Conservation (phyloP, 2,113 vertebrate genomes). For the Gallinago paraguaiae region DNA sequence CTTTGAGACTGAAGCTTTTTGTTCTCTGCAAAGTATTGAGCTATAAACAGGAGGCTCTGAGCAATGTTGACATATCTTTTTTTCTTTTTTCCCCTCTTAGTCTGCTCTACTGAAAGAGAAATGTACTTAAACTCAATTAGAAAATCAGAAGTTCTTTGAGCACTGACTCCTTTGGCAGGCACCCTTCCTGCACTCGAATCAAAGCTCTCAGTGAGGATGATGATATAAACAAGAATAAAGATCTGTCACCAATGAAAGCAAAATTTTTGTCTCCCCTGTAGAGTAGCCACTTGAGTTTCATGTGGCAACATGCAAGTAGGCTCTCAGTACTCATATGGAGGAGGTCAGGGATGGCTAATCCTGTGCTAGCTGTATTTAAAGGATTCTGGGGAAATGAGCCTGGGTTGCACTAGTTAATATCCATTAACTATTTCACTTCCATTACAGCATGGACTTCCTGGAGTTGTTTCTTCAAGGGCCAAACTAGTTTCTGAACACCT, state of each 20-base stretch:
- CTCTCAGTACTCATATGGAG: neutral
- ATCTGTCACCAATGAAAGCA: neutral
- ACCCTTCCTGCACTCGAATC: neutral
- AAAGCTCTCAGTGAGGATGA: neutral
- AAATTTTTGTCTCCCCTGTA: neutral
- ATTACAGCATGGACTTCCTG: neutral
- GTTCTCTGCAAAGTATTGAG: neutral
- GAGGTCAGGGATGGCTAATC: neutral
- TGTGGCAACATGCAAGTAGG: neutral
- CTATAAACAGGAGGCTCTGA: neutral
- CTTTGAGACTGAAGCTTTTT: neutral
- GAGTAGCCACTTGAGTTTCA: neutral
- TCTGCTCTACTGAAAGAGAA: neutral
- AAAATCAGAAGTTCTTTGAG: neutral
- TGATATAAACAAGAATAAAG: constrained; percentile 27
- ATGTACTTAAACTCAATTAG: neutral
- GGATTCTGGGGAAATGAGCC: neutral
- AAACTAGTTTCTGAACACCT: neutral
- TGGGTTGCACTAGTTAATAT: neutral
- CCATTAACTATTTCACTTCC: neutral
- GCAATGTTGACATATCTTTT: neutral
- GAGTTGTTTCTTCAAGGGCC: neutral
- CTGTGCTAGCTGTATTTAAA: neutral
- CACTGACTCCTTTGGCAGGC: neutral
- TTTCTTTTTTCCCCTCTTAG: neutral